A percentile compares a stretch with the other conserved stretches of the same genome.
Conservation (phyloP, 1,140 invertebrate species). For the Chrysoperla carnea region DNA sequence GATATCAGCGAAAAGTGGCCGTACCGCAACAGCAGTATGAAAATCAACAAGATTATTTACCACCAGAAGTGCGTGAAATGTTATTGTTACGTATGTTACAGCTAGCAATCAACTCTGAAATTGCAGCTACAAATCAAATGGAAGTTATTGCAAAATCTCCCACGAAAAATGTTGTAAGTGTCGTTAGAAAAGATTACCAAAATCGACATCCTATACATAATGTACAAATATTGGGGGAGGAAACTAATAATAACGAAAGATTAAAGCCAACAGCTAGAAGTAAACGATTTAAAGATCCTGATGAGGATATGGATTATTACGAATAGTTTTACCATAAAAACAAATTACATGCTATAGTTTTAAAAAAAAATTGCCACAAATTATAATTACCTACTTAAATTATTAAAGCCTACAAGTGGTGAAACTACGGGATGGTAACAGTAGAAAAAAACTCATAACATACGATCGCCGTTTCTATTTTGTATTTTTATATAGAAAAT, state of each 20-base stretch:
- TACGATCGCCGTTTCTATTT: no score
- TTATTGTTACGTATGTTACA: conserved; percentile 48
- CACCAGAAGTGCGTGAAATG: conserved; percentile 44
- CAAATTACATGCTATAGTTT: no score
- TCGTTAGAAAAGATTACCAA: conserved; percentile 21
- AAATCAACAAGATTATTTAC: conserved; percentile 39
- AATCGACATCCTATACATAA: conserved; percentile 31
- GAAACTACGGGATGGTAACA: no score
- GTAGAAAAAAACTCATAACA: no score
- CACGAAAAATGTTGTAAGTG: conserved; percentile 11
- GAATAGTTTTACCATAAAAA: background rate
- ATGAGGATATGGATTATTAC: background rate
- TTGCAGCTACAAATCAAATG: conserved; percentile 9
- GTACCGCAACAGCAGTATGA: conserved; percentile 28
- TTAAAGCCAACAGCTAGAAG: conserved; percentile 8
- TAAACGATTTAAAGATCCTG: conserved; percentile 11
- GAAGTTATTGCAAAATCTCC: conserved; percentile 14
- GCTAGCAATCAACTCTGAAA: conserved; percentile 42
- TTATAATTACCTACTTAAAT: no score
- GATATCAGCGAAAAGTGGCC: conserved; percentile 22
- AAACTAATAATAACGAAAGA: conserved; percentile 10
- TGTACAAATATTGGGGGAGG: conserved; percentile 38
- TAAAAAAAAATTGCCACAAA: no score
- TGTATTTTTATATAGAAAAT: no score
- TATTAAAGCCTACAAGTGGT: no score